Conservation (phyloP, 2,113 vertebrate genomes). For the Archilochus colubris region DNA sequence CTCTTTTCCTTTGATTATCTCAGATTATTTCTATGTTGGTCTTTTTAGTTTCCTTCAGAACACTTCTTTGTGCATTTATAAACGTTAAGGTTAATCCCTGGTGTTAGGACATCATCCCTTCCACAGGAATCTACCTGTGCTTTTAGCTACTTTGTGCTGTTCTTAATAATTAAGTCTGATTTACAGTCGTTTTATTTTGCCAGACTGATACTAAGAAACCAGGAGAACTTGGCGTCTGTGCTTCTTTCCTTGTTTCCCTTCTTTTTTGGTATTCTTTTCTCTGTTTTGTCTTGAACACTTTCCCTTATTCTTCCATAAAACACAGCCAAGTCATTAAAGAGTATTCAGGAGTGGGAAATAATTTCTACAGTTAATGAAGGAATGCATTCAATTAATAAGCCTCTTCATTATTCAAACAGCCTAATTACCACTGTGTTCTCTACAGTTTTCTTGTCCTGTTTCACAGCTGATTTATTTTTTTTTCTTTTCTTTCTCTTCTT, state of each 20-base stretch:
- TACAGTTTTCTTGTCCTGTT: not conserved
- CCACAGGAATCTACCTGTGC: not conserved
- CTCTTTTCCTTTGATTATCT: not conserved
- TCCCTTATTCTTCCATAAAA: not conserved
- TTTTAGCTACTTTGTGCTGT: not conserved
- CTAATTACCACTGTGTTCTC: not conserved
- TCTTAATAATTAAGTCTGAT: constrained; percentile 12
- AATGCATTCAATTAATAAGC: not conserved
- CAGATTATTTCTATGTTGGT: not conserved
- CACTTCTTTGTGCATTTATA: not conserved
- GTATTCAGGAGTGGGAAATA: not conserved
- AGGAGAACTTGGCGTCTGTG: not conserved
- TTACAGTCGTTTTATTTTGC: not conserved
- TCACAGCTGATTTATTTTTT: not conserved
- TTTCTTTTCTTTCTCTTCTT: not conserved
- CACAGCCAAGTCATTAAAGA: not conserved
- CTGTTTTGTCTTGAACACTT: not conserved
- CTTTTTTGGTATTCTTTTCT: not conserved
- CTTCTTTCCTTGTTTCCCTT: not conserved
- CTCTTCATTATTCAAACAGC: not conserved
- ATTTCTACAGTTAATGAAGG: not conserved
- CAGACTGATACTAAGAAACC: not conserved
- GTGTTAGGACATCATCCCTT: not conserved
- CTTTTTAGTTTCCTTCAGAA: not conserved
- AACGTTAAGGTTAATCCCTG: not conserved